phyloP scores from a whole-genome alignment of 2,113 vertebrate species.

The Psammodynastes pulverulentus region DNA sequence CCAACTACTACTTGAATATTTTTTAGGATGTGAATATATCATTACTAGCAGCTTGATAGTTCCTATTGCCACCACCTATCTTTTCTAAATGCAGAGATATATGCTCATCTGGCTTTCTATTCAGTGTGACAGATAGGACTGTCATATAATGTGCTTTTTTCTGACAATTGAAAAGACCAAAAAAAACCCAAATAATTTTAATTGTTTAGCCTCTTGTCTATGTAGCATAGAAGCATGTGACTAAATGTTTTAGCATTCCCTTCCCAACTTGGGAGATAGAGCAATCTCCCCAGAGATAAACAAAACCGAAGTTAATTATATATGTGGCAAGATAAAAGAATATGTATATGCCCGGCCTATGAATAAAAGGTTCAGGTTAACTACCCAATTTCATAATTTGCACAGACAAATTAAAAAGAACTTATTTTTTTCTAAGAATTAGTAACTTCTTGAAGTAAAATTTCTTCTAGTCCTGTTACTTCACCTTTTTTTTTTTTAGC shows the following conservation, averaged over 20 bases:
- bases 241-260: neutral
- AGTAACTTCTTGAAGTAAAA: neutral
- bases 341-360: neutral
- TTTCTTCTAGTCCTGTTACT: neutral
- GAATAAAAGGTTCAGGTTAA: neutral
- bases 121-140: neutral
- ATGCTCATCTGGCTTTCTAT: neutral
- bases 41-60: neutral
- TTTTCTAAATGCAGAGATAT: neutral
- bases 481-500: neutral
- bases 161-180: neutral
- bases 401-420: neutral
- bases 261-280: neutral
- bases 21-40: neutral
- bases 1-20: neutral
- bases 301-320: neutral
- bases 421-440: neutral
- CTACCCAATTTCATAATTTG: neutral
- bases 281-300: neutral
- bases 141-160: neutral
- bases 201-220: neutral
- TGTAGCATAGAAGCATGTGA: neutral
- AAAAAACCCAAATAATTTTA: neutral
- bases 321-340: neutral
- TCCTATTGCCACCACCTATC: neutral